Percentiles rank a stretch among this genome's conserved stretches.
Evolutionary conservation across 2,113 vertebrate species (phyloP).

Genomic region (Pipra filicauda): DNA sequence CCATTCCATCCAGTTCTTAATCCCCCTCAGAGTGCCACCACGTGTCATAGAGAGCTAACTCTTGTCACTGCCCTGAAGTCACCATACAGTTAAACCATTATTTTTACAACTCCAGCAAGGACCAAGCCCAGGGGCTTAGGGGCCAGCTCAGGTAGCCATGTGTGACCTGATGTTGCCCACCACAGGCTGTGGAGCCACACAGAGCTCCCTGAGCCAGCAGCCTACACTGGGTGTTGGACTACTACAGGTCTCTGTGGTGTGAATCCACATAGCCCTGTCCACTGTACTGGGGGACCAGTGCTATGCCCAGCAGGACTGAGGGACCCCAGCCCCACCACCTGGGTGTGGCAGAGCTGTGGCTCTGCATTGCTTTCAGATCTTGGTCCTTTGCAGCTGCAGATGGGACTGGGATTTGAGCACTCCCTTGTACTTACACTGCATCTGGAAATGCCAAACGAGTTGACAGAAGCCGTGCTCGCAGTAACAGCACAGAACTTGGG

Average conservation of each 20-base stretch:
- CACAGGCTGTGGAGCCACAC: background rate
- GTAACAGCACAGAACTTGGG: background rate
- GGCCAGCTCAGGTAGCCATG: background rate
- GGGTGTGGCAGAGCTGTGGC: background rate
- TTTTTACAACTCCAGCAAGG: background rate
- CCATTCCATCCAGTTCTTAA: background rate
- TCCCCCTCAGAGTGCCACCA: background rate
- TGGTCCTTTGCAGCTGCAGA: background rate
- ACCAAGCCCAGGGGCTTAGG: background rate
- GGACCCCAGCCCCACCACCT: background rate
- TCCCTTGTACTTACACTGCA: background rate
- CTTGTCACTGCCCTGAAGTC: background rate
- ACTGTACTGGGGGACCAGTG: fast-evolving
- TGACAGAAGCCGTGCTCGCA: background rate
- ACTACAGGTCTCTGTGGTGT: background rate
- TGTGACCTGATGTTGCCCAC: background rate
- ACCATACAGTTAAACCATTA: background rate
- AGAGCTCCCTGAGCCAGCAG: background rate
- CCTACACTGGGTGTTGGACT: background rate
- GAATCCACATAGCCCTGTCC: background rate
- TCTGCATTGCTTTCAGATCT: background rate
- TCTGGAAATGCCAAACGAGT: background rate
- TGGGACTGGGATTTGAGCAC: background rate
- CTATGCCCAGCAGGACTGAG: background rate
- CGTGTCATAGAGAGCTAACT: background rate